These are phyloP conservation scores for Halcyon senegalensis DNA, from an alignment of 2,113 vertebrate genomes.

Conservation along the genomic window DNA sequence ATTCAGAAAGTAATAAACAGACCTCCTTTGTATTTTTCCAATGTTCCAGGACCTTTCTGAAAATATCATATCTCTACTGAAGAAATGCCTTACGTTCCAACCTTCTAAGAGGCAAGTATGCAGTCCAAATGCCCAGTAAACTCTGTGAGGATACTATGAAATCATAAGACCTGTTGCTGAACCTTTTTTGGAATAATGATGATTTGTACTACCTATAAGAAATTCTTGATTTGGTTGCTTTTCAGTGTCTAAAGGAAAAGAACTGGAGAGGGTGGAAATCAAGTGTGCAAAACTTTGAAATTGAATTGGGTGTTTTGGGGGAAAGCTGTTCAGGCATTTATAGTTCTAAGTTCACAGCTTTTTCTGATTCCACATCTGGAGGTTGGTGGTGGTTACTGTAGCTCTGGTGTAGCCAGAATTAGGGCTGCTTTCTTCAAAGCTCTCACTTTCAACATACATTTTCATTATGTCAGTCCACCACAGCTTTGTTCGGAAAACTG, in stretches of 20 bases:
- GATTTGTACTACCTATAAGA: not conserved
- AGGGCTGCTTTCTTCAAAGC: not conserved
- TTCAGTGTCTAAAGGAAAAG: not conserved
- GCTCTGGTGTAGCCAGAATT: not conserved
- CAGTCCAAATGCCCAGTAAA: not conserved
- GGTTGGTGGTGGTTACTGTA: not conserved
- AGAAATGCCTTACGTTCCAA: slow-evolving; percentile 92
- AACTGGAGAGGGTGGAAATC: not conserved
- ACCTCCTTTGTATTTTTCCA: not conserved
- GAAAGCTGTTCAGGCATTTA: not conserved
- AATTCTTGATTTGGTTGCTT: not conserved
- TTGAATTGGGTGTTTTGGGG: not conserved
- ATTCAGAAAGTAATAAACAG: not conserved
- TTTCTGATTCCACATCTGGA: not conserved
- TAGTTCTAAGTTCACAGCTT: not conserved
- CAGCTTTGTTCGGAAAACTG: not conserved
- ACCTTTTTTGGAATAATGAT: not conserved
- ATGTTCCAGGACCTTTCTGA: slow-evolving; percentile 84
- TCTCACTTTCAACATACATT: not conserved
- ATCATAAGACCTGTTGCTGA: not conserved
- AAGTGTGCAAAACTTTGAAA: not conserved
- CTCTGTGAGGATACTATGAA: not conserved
- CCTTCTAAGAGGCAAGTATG: slow-evolving; percentile 88
- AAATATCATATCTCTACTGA: slow-evolving; percentile 82
- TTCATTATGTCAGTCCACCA: not conserved